phyloP scores from a whole-genome alignment of 2,797 vertebrate species.

The Steatocranus sp. region DNA sequence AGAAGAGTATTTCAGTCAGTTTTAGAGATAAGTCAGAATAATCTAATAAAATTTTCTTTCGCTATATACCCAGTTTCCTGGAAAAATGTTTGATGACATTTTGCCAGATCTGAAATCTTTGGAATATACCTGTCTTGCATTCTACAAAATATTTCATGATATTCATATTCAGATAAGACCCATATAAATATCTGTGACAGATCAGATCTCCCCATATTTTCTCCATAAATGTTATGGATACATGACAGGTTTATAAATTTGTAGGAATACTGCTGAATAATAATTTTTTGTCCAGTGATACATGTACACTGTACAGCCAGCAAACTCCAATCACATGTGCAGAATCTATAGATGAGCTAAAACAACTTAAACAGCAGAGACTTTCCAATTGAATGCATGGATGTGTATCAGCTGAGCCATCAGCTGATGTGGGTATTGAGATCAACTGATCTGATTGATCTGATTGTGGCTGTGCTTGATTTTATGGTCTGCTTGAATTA shows the following conservation, averaged over 20 bases:
- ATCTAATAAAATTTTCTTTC: not conserved
- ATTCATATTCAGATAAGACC: not conserved
- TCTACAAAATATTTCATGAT: not conserved
- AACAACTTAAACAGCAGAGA: not conserved
- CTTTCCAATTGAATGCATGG: not conserved
- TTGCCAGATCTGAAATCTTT: not conserved
- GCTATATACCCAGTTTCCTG: not conserved
- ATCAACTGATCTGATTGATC: not conserved
- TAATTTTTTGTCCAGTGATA: not conserved
- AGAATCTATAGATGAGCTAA: not conserved
- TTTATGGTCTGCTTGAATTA: not conserved
- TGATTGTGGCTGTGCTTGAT: not conserved
- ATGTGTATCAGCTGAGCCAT: not conserved
- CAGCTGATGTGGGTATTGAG: not conserved
- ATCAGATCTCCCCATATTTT: not conserved
- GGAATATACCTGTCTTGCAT: fast-evolving
- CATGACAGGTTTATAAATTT: not conserved
- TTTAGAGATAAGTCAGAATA: not conserved
- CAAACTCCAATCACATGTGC: not conserved
- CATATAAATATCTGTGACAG: not conserved
- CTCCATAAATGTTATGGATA: not conserved
- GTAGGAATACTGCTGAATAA: not conserved
- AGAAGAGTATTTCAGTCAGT: fast-evolving
- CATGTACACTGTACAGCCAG: not conserved
- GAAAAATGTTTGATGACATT: not conserved